Base-by-base conservation (phyloP, 2,888 invertebrate genomes). In the Colostygia pectinataria region DNA sequence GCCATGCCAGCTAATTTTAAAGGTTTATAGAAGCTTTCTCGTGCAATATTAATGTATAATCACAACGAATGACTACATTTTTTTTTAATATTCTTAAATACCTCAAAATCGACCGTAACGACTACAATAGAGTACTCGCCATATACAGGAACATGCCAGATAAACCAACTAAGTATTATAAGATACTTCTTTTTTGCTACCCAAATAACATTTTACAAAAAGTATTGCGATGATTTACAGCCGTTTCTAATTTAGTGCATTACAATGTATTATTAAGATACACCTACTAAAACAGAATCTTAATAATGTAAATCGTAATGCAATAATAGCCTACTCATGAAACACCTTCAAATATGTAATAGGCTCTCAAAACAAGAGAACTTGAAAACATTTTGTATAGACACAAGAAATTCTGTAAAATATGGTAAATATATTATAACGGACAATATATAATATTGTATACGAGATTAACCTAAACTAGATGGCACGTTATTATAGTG, bases 281-380 rank as follows among this genome's bases (percentile, higher is more conserved):
- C 54, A 60, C 47, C 56, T 44, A 58, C 70, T 70, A 71, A 71
- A 74, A 70, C 66, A 56, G 68, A 70, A 69, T 69, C 69, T 69
- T 67, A 71, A 71, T 65, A 69, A 75, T 74, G 69, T 69, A 63
- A 42, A 75, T 71, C 67, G 72, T 74, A 77, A 61, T 61, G 58
- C 60, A 55, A 53, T 58, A 58, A 77, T 69, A 63, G 71, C 66
- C 66, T 69, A 73, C 68, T 65, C 63, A 65, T 66, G 68, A 74
- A 85, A 80, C 78, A 70, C 74, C 75, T 84, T 86, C 76, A 83
- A 85, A 86, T 84, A 88, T 78, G 76, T 78, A 80, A 82, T 84
- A 90, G 88, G 90, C 90, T 91, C 90, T 90, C 84, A 91, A 90
- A 90, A 90, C 87, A 91, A 91, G 91, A 91, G 91, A 91, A 90